Conservation (phyloP, 1,140 invertebrate genomes). For the Lasioglossum albipes region DNA sequence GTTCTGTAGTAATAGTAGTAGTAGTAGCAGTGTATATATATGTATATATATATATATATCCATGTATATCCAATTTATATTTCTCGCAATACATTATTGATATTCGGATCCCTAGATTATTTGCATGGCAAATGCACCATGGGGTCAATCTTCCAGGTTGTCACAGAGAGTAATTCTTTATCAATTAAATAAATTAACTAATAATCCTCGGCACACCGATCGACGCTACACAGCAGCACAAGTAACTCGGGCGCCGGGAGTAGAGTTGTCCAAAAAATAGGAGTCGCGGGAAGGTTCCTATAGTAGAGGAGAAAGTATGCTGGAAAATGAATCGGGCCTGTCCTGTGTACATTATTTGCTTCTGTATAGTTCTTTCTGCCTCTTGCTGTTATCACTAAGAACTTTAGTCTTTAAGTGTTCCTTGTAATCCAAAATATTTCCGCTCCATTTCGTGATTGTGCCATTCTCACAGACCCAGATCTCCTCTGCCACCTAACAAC, state of each 20-base stretch:
- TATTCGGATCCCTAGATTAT: constrained; percentile 20
- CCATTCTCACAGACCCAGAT: constrained; percentile 99
- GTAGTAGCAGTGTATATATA: constrained; percentile 10
- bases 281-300: constrained; percentile 27
- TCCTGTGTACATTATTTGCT: constrained; percentile 69
- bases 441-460: constrained; percentile 97
- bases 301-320: constrained; percentile 49
- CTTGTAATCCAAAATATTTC: constrained; percentile 97
- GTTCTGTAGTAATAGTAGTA: constrained; percentile 4
- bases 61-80: constrained; percentile 36
- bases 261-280: constrained; percentile 42
- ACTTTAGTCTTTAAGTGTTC: constrained; percentile 94
- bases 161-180: constrained; percentile 47
- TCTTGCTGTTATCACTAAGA: constrained; percentile 83
- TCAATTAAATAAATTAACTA: constrained; percentile 77
- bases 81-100: constrained; percentile 27
- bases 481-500: constrained; percentile 95
- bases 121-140: constrained; percentile 18
- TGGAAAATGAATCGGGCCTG: constrained; percentile 55
- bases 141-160: constrained; percentile 26
- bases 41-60: constrained; percentile 30
- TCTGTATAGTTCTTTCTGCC: constrained; percentile 73
- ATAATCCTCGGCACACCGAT: constrained; percentile 60
- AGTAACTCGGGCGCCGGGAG: constrained; percentile 39
- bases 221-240: constrained; percentile 71